phyloP scores from a whole-genome alignment of 2,888 invertebrate species.

The Drosophila greeni region DNA sequence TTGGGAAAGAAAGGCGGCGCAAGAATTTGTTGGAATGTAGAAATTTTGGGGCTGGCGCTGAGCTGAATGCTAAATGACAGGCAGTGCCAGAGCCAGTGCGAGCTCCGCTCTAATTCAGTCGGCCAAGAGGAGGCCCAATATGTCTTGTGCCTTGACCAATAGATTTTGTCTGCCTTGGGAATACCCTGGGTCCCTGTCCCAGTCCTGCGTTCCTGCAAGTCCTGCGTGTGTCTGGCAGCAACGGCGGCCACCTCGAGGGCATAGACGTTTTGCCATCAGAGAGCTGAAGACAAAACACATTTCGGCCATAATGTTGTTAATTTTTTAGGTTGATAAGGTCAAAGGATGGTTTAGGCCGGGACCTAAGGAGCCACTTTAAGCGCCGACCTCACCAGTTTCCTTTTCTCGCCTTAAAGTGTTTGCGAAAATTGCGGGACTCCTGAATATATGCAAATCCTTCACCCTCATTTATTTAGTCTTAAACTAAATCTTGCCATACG shows the following conservation, averaged over 20 bases:
- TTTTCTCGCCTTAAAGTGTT: neutral
- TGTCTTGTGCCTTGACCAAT: conserved; percentile 56
- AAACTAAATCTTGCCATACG: conserved; percentile 17
- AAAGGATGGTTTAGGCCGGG: conserved; percentile 30
- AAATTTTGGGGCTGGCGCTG: conserved; percentile 67
- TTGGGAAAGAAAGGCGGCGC: conserved; percentile 57
- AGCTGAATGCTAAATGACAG: conserved; percentile 71
- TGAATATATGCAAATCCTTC: neutral
- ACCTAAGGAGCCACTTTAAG: conserved; percentile 31
- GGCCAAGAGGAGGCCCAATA: conserved; percentile 41
- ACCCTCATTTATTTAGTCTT: conserved; percentile 7
- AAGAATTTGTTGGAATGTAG: conserved; percentile 70
- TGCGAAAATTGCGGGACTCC: neutral
- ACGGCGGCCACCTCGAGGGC: neutral
- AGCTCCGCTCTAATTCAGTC: conserved; percentile 48
- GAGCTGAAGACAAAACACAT: conserved; percentile 62
- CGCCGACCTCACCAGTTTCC: neutral
- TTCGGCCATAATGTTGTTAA: conserved; percentile 70
- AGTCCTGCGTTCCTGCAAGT: conserved; percentile 12
- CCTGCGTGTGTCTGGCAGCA: conserved; percentile 5
- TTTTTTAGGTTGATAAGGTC: conserved; percentile 69
- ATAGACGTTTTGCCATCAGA: conserved; percentile 27
- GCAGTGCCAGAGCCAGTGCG: neutral
- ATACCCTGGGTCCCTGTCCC: neutral
- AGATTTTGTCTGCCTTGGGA: conserved; percentile 13